phyloP scores from a whole-genome alignment of 1,140 invertebrate species.

The Sitobion miscanthi region DNA sequence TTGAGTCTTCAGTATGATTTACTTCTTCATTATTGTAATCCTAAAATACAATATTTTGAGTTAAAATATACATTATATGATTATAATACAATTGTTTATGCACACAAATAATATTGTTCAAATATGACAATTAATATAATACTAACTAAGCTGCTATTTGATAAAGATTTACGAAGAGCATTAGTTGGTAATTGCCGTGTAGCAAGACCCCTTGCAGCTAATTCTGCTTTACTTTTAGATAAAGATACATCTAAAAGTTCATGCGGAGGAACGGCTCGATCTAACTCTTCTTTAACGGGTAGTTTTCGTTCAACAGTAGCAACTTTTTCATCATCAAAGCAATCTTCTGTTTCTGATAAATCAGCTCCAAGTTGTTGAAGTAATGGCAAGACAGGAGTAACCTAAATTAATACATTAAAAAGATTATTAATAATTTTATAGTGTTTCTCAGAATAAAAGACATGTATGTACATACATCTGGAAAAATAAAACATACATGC shows the following conservation, averaged over 20 bases:
- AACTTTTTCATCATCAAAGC: slow-evolving; percentile 76
- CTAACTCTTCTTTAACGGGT: slow-evolving; percentile 78
- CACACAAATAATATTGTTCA: background rate
- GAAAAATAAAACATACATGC: background rate
- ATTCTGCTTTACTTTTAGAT: slow-evolving; percentile 85
- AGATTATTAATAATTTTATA: background rate
- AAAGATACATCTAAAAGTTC: slow-evolving; percentile 86
- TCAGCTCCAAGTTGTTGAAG: slow-evolving; percentile 71
- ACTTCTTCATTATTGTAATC: slow-evolving; percentile 36
- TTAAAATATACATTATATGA: background rate
- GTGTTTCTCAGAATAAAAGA: background rate
- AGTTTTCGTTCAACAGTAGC: slow-evolving; percentile 78
- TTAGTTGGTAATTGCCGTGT: slow-evolving; percentile 67
- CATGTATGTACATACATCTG: background rate
- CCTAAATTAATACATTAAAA: slow-evolving; percentile 46
- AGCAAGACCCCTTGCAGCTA: slow-evolving; percentile 73
- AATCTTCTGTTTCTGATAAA: slow-evolving; percentile 75
- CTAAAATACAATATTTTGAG: slow-evolving; percentile 5
- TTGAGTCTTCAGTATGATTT: background rate
- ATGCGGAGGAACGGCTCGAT: slow-evolving; percentile 83
- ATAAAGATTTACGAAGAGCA: slow-evolving; percentile 65
- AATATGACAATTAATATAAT: background rate
- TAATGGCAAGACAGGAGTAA: slow-evolving; percentile 62
- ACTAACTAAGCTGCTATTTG: slow-evolving; percentile 73
- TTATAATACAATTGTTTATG: background rate